These are phyloP conservation scores for Pemphredon lugubris DNA, from an alignment of 2,888 invertebrate species.

Conservation along the genomic window DNA sequence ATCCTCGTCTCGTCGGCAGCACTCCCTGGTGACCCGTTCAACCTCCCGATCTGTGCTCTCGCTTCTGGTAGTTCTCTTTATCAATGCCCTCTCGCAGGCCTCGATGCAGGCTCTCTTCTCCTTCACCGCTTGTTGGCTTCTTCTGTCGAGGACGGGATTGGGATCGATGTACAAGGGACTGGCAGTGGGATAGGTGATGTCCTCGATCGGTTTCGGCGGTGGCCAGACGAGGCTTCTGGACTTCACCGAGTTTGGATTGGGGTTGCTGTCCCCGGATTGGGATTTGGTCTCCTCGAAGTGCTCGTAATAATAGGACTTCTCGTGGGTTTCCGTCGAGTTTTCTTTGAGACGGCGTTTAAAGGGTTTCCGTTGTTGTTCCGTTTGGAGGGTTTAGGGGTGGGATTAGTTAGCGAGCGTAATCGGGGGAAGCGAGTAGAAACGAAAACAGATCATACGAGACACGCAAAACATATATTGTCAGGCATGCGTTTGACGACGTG, in stretches of 20 bases:
- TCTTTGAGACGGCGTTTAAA: constrained; percentile 30
- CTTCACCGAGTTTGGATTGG: constrained; percentile 67
- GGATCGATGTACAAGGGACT: constrained; percentile 79
- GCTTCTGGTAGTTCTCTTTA: constrained; percentile 31
- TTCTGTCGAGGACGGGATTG: constrained; percentile 71
- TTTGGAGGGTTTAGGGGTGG: not conserved
- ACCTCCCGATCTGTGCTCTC: constrained; percentile 52
- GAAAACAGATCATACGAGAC: constrained; percentile 15
- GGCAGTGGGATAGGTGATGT: constrained; percentile 78
- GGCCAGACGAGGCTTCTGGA: constrained; percentile 75
- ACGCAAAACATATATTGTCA: constrained; percentile 25
- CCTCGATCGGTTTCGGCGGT: constrained; percentile 75
- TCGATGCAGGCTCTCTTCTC: constrained; percentile 73
- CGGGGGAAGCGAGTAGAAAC: constrained; percentile 4
- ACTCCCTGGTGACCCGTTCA: constrained; percentile 42
- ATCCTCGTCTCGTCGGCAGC: constrained; percentile 39
- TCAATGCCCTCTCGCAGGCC: constrained; percentile 57
- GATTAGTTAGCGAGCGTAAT: too few relatives aligned
- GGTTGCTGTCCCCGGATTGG: too few relatives aligned
- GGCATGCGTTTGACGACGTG: constrained; percentile 35
- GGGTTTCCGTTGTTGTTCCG: not conserved
- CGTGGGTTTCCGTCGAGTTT: constrained; percentile 55
- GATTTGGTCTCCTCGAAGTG: constrained; percentile 50
- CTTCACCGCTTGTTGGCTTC: constrained; percentile 67
- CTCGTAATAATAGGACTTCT: constrained; percentile 68